phyloP scores from a whole-genome alignment of 1,140 invertebrate species.

The Atta cephalotes region DNA sequence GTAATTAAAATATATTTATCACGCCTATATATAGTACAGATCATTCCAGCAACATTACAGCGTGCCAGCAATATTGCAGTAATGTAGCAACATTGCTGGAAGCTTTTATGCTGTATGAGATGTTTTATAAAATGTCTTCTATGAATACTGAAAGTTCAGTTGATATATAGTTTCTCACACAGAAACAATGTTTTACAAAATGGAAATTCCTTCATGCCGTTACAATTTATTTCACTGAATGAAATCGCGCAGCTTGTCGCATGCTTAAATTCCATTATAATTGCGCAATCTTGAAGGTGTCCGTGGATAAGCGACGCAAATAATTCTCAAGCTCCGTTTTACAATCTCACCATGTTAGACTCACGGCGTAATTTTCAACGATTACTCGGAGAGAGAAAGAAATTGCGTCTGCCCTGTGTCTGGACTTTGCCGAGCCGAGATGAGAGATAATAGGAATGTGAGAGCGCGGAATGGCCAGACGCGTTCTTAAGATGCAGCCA shows the following conservation, averaged over 20 bases:
- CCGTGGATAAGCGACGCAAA: conserved; percentile 14
- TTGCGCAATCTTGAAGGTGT: neutral
- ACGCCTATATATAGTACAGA: neutral
- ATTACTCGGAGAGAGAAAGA: conserved; percentile 51
- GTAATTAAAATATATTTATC: neutral
- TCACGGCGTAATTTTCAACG: conserved; percentile 20
- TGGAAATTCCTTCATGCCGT: neutral
- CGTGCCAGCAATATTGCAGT: no score
- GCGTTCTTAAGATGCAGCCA: conserved; percentile 58
- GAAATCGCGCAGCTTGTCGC: conserved; percentile 5
- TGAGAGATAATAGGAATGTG: conserved; percentile 68
- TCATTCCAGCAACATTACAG: no score
- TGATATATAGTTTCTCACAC: neutral
- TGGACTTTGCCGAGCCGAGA: conserved; percentile 63
- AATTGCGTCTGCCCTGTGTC: conserved; percentile 66
- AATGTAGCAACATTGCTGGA: no score
- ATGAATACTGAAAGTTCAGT: neutral
- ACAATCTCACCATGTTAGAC: conserved; percentile 24
- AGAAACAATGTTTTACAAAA: neutral
- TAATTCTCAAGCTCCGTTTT: conserved; percentile 27
- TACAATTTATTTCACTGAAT: conserved; percentile 2
- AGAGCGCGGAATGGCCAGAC: conserved; percentile 58
- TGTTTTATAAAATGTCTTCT: neutral
- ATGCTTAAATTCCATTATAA: conserved; percentile 41
- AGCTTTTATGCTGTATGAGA: no score